phyloP scores from a whole-genome alignment of 2,888 invertebrate genomes.

The Coenonympha arcania region DNA sequence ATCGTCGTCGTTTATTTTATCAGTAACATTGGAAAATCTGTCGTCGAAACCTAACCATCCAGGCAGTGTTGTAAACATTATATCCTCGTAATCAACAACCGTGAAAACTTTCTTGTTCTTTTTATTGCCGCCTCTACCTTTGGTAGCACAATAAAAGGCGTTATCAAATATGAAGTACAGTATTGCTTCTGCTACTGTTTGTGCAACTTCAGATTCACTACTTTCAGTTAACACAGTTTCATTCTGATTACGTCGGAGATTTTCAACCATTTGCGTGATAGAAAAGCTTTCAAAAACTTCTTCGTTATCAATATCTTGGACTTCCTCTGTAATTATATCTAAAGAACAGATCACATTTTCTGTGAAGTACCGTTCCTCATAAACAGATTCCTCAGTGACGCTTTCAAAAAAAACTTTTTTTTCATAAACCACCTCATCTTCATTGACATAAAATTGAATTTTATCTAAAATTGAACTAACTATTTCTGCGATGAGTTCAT shows the following conservation, averaged over 20 bases:
- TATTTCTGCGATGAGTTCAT: slow-evolving; percentile 53
- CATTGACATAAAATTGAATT: slow-evolving; percentile 35
- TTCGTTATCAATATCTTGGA: not conserved
- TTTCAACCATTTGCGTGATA: slow-evolving; percentile 51
- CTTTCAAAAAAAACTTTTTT: too few relatives aligned
- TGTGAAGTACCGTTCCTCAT: slow-evolving; percentile 6
- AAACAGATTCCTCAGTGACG: slow-evolving; percentile 6
- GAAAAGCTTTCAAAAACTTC: slow-evolving; percentile 40
- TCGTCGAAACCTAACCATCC: slow-evolving; percentile 35
- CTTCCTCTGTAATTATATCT: not conserved
- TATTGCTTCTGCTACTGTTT: slow-evolving; percentile 53
- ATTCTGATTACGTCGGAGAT: slow-evolving; percentile 45
- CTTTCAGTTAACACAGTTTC: slow-evolving; percentile 45
- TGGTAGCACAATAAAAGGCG: slow-evolving; percentile 40
- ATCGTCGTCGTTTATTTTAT: slow-evolving; percentile 18
- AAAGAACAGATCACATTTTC: not conserved
- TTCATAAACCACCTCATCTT: too few relatives aligned
- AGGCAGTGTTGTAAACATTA: slow-evolving; percentile 48
- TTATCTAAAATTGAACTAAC: slow-evolving; percentile 42
- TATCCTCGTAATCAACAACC: slow-evolving; percentile 58
- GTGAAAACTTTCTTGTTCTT: slow-evolving; percentile 48
- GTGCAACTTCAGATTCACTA: slow-evolving; percentile 42
- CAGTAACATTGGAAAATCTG: slow-evolving; percentile 4
- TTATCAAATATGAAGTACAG: slow-evolving; percentile 54
- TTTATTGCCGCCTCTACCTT: slow-evolving; percentile 31